Base-by-base conservation (phyloP, 1,140 invertebrate genomes). In the Lerema accius region DNA sequence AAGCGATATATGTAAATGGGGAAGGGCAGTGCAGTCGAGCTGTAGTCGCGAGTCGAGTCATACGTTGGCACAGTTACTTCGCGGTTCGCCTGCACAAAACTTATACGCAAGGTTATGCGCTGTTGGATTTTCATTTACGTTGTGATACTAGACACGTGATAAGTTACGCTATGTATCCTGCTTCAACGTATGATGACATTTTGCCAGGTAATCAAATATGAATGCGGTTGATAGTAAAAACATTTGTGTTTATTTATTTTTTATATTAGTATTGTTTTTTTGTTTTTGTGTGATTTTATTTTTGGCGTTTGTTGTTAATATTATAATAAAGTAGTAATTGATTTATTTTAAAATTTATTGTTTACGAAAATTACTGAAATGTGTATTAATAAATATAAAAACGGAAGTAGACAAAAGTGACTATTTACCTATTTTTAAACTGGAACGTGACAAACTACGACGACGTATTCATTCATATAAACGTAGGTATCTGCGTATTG, bases 1-100 rank as follows among this genome's bases (percentile, higher is more conserved):
- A 77, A 76, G 77, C 78, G 78, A 82, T 82, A 78, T 86, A 86
- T 89, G 87, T 89, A 89, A 88, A 88, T 85, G 79, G 81, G 84
- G 80, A 81, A 88, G 86, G 87, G 88, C 84, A 78, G 80, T 88
- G 87, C 84, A 90, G 80, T 86, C 64, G 71, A 63, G 64, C 71
- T 69, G 63, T 68, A 19, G 73, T 64, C 66, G 58, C 71, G 62
- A 43, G 55, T 43, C 65, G 70, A 67, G 71, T 53, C 72, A 69
- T 71, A 79, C 82, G 82, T 78, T 67, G 71, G 63, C 73, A 77
- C 46, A 76, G 50, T 45, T 71, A 55, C 71, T 60, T 65, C 64
- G 70, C 46, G 73, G 66, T 67, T 74, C 58, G 68, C 69, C 50
- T 72, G 76, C 73, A 72, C 69, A 64, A 42, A 50, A 56, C 69